Conservation (phyloP, 1,140 invertebrate species). For the Dryas iulia region DNA sequence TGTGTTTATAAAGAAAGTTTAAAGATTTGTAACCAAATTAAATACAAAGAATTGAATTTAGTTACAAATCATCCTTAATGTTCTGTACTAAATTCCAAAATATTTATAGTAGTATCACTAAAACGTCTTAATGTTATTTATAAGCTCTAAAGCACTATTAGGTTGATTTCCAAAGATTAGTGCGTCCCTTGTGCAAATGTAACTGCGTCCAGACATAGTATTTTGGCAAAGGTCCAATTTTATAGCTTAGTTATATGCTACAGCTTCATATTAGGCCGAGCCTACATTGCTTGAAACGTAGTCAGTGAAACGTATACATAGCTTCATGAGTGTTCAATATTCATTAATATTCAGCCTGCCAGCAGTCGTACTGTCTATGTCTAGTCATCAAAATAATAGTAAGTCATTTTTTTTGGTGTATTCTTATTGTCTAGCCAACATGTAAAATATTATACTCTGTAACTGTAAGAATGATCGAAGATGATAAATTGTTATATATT, state of each 20-base stretch:
- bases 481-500: background rate
- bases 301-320: constrained; percentile 20
- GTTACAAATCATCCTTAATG: constrained; percentile 16
- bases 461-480: background rate
- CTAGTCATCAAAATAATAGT: constrained; percentile 5
- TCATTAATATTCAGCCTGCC: constrained; percentile 12
- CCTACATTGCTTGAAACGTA: constrained; percentile 31
- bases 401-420: background rate
- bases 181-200: constrained; percentile 62
- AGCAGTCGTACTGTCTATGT: constrained; percentile 10
- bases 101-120: constrained; percentile 32
- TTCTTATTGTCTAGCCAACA: constrained; percentile 6
- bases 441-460: background rate
- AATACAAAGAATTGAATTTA: background rate
- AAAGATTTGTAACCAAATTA: too few species aligned
- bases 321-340: constrained; percentile 5
- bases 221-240: constrained; percentile 60
- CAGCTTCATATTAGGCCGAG: constrained; percentile 45
- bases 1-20: too few species aligned
- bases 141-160: constrained; percentile 35
- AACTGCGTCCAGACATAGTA: constrained; percentile 59
- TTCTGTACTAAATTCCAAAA: constrained; percentile 8
- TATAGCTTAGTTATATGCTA: constrained; percentile 41
- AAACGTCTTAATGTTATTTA: constrained; percentile 40
- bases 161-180: constrained; percentile 56